Conservation (phyloP, 2,797 vertebrate species). For the Gymnothorax javanicus region DNA sequence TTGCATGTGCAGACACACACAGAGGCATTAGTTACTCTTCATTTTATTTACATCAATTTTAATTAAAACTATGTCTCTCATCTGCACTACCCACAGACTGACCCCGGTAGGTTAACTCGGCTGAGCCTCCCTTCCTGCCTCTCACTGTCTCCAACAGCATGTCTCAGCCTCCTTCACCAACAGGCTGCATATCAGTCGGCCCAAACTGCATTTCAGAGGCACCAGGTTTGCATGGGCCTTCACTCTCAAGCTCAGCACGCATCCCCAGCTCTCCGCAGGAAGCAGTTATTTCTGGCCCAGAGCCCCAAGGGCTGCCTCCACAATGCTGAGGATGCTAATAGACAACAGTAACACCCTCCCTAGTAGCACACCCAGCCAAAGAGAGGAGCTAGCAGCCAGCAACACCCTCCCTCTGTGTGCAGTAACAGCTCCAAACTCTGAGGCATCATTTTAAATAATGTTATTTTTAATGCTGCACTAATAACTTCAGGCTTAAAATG, state of each 20-base stretch:
- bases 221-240: constrained; percentile 20
- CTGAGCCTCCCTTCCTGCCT: not conserved
- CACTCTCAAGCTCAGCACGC: constrained; percentile 7
- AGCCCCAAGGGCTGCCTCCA: not conserved
- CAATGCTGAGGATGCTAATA: not conserved
- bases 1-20: too few relatives aligned
- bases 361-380: not conserved
- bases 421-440: not conserved
- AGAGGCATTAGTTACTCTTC: not conserved
- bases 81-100: not conserved
- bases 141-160: not conserved
- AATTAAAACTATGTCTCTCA: constrained; percentile 5
- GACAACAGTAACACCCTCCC: not conserved
- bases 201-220: constrained; percentile 9
- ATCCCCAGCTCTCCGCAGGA: constrained; percentile 9
- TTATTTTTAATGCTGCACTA: not conserved
- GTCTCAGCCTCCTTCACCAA: not conserved
- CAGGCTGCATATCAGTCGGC: not conserved
- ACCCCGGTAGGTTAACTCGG: not conserved
- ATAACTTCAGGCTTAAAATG: not conserved
- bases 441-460: not conserved
- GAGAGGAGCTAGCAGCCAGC: not conserved
- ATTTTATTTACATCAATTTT: not conserved
- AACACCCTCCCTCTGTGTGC: not conserved
- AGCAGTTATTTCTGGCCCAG: not conserved